These are phyloP conservation scores for Antheraea mylitta DNA, from an alignment of 1,140 invertebrate genomes.

Conservation along the genomic window DNA sequence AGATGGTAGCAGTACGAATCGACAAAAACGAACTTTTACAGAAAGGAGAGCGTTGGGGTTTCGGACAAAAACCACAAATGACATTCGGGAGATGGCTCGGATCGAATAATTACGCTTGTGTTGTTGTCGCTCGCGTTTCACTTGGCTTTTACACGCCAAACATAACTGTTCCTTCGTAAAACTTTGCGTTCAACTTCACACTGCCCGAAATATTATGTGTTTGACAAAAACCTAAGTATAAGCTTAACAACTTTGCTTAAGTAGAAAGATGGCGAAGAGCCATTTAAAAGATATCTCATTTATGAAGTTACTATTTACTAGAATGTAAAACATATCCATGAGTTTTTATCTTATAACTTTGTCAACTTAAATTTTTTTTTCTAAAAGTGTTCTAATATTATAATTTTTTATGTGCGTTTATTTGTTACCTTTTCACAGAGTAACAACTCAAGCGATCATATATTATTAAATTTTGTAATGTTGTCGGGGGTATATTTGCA, in stretches of 20 bases:
- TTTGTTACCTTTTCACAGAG: too few relatives aligned
- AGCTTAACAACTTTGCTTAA: slow-evolving; percentile 46
- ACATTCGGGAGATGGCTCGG: slow-evolving; percentile 48
- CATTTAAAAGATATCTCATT: background rate
- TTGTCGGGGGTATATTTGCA: too few relatives aligned
- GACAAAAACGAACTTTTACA: slow-evolving; percentile 63
- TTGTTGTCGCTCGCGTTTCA: slow-evolving; percentile 36
- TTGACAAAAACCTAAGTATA: slow-evolving; percentile 53
- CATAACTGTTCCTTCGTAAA: slow-evolving; percentile 48
- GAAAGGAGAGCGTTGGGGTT: slow-evolving; percentile 46
- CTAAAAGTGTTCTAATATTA: too few relatives aligned
- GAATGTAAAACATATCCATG: too few relatives aligned
- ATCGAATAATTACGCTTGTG: slow-evolving; percentile 59
- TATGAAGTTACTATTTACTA: background rate
- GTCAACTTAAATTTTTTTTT: too few relatives aligned
- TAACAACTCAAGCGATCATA: too few relatives aligned
- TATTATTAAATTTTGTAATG: too few relatives aligned
- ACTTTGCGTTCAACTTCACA: slow-evolving; percentile 44
- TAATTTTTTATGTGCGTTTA: too few relatives aligned
- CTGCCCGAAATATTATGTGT: slow-evolving; percentile 52
- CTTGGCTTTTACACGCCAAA: slow-evolving; percentile 53
- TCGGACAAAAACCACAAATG: slow-evolving; percentile 67
- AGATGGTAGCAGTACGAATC: slow-evolving; percentile 43
- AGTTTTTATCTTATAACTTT: too few relatives aligned
- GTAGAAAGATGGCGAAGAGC: slow-evolving; percentile 37